phyloP scores from a whole-genome alignment of 2,888 invertebrate genomes.

The Pantelozetes paolii region DNA sequence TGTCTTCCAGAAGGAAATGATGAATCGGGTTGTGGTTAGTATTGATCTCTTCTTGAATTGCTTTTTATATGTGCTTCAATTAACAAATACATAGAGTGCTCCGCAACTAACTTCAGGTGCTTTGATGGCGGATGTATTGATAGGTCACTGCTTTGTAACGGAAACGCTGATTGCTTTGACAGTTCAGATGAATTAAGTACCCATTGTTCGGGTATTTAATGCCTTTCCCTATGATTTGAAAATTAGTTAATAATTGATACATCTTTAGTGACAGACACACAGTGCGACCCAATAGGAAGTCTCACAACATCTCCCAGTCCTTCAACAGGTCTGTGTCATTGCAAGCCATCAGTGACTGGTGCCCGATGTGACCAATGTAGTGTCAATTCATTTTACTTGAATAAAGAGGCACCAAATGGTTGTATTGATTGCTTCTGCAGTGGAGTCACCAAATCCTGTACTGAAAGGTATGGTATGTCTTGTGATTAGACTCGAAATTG shows the following conservation, averaged over 20 bases:
- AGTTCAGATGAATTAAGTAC: constrained; percentile 31
- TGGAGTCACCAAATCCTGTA: constrained; percentile 76
- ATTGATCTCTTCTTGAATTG: no score
- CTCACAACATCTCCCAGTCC: constrained; percentile 56
- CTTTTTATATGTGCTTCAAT: no score
- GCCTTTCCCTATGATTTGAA: no score
- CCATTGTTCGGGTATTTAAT: constrained; percentile 26
- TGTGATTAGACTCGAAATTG: no score
- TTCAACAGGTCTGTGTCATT: constrained; percentile 61
- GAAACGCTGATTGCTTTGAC: constrained; percentile 27
- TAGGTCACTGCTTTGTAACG: constrained; percentile 49
- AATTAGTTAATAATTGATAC: neutral
- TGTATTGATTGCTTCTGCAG: constrained; percentile 95
- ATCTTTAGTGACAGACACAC: constrained; percentile 48
- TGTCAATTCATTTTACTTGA: constrained; percentile 75
- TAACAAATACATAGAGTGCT: constrained; percentile 35
- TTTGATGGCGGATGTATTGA: constrained; percentile 50
- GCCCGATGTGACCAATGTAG: constrained; percentile 80
- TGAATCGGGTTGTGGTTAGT: constrained; percentile 39
- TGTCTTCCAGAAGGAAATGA: constrained; percentile 40
- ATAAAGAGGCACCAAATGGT: constrained; percentile 71
- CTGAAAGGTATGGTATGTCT: no score
- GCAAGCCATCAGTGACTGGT: constrained; percentile 72
- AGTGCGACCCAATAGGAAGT: constrained; percentile 74
- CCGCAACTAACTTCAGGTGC: constrained; percentile 51